phyloP scores from a whole-genome alignment of 2,797 vertebrate species.

The Sebastes hubbsi region DNA sequence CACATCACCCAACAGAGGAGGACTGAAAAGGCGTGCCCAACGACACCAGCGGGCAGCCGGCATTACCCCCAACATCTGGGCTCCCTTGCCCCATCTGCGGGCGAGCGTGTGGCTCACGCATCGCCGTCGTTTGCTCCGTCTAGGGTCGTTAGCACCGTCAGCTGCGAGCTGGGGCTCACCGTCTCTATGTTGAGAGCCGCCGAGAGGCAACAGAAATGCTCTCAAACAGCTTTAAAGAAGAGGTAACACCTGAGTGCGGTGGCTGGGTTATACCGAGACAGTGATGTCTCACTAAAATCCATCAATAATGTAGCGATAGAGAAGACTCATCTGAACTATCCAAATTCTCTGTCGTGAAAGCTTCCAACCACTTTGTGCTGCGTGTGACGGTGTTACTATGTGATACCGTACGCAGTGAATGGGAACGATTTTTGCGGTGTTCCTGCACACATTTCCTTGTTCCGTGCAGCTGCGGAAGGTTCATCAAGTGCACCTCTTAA shows the following conservation, averaged over 20 bases:
- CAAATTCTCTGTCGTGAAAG: too few relatives aligned
- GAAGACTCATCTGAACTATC: background rate
- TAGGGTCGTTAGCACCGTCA: too few relatives aligned
- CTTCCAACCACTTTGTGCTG: background rate
- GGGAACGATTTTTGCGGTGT: background rate
- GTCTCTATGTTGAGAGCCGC: too few relatives aligned
- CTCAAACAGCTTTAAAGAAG: background rate
- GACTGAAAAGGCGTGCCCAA: too few relatives aligned
- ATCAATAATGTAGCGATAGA: slow-evolving; percentile 22
- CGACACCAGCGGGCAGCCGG: too few relatives aligned
- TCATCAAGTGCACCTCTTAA: slow-evolving; percentile 5
- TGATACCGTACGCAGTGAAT: background rate
- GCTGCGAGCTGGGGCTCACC: too few relatives aligned
- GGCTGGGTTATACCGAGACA: background rate
- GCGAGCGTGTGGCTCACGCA: too few relatives aligned
- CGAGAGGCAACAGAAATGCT: too few relatives aligned
- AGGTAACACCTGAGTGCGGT: background rate
- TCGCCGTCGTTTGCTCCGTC: too few relatives aligned
- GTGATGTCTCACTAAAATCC: background rate
- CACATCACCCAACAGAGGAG: too few relatives aligned
- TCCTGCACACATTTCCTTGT: background rate
- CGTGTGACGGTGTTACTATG: background rate
- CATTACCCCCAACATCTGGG: too few relatives aligned
- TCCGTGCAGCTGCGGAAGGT: background rate
- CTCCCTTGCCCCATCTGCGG: too few relatives aligned